A percentile compares a stretch with the other conserved stretches of the same genome.
Conservation (phyloP, 1,140 invertebrate species). For the Plectrocnemia conspersa region DNA sequence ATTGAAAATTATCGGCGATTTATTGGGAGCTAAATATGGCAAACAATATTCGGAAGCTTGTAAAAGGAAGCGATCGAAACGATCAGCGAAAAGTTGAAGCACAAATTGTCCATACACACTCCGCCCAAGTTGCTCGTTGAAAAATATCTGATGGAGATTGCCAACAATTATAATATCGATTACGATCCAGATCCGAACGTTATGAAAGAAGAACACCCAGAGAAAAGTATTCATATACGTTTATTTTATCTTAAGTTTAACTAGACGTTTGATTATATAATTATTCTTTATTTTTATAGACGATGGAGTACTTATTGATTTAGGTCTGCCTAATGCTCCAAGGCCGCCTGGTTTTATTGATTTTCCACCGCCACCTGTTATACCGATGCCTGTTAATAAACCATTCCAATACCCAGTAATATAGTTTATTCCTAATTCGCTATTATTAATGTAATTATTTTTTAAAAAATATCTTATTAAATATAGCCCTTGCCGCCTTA, state of each 20-base stretch:
- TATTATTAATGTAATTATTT: conserved; percentile 10
- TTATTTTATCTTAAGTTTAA: not conserved
- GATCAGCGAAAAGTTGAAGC: conserved; percentile 91
- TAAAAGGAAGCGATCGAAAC: conserved; percentile 68
- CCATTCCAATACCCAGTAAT: conserved; percentile 58
- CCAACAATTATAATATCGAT: conserved; percentile 87
- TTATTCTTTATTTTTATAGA: conserved; percentile 49
- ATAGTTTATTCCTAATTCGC: conserved; percentile 8
- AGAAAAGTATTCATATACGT: conserved; percentile 8
- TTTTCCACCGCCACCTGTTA: conserved; percentile 62
- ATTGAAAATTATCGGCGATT: conserved; percentile 87
- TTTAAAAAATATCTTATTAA: conserved; percentile 2
- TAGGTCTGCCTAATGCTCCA: conserved; percentile 61
- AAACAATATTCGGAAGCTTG: conserved; percentile 87
- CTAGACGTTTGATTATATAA: conserved; percentile 2
- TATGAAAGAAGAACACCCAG: conserved; percentile 73
- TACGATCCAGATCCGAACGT: conserved; percentile 91
- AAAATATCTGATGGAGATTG: conserved; percentile 94
- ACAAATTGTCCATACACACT: conserved; percentile 92
- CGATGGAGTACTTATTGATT: conserved; percentile 71
- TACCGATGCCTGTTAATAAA: conserved; percentile 52
- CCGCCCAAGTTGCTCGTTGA: conserved; percentile 95
- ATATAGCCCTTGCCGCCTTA: conserved; percentile 36
- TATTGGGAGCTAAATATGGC: conserved; percentile 90
- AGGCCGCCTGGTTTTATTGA: conserved; percentile 76